Evolutionary conservation across 2,113 vertebrate genomes (phyloP).

Genomic region (Phyllostomus discolor): DNA sequence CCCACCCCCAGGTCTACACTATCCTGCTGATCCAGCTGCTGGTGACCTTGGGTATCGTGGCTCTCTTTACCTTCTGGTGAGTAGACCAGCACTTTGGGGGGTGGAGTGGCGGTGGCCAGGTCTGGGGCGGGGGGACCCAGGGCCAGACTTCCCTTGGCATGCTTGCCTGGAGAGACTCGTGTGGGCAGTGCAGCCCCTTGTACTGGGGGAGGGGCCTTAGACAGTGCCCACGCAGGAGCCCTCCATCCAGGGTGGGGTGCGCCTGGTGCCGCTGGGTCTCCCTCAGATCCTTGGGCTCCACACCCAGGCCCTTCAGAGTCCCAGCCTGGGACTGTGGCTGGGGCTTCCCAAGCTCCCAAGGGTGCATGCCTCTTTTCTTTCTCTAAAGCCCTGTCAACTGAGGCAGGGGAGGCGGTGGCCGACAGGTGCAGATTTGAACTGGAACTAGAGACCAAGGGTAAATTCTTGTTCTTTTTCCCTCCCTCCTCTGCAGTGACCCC

Average conservation of each 20-base stretch:
- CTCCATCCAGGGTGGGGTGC: not conserved
- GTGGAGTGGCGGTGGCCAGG: not conserved
- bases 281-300: not conserved
- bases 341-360: not conserved
- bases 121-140: not conserved
- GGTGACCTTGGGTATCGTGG: conserved; percentile 88
- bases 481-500: conserved; percentile 82
- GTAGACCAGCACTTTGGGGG: not conserved
- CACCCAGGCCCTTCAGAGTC: not conserved
- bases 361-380: not conserved
- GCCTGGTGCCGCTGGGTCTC: not conserved
- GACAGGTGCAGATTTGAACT: not conserved
- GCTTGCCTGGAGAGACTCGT: not conserved
- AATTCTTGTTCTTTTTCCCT: not conserved
- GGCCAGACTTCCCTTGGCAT: not conserved
- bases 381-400: not conserved
- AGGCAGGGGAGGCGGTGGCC: not conserved
- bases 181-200: accelerated
- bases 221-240: not conserved
- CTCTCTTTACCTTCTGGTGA: conserved; percentile 95
- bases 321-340: not conserved
- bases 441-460: not conserved
- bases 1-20: conserved; percentile 86
- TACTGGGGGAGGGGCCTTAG: not conserved
- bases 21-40: conserved; percentile 92